Percentiles rank a stretch among this genome's conserved stretches.
These are phyloP conservation scores for Mormoops blainvillei DNA, from an alignment of 2,113 vertebrate species.

Conservation along the genomic window DNA sequence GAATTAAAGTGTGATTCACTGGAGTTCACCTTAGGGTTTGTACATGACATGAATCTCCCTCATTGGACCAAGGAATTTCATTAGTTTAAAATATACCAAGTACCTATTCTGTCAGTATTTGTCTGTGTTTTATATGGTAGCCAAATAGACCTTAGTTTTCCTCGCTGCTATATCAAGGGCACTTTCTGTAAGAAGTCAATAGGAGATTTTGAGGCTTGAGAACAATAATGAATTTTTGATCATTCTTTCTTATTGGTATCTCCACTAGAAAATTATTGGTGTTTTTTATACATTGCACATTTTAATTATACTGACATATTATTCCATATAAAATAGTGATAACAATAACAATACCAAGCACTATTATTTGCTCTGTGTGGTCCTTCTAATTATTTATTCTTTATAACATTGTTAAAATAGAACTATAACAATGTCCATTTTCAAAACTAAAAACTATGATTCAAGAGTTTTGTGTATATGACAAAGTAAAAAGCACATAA, in stretches of 20 bases:
- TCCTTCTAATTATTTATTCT: neutral
- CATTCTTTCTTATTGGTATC: neutral
- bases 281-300: neutral
- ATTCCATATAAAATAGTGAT: neutral
- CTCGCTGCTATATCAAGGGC: neutral
- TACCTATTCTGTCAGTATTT: neutral
- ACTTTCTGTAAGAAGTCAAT: neutral
- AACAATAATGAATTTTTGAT: neutral
- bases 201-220: neutral
- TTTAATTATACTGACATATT: neutral
- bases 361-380: neutral
- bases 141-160: neutral
- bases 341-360: neutral
- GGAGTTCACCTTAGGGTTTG: neutral
- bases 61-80: neutral
- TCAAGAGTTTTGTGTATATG: neutral
- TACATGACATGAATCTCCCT: neutral
- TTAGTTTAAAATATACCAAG: neutral
- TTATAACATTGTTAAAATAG: neutral
- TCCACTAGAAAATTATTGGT: neutral
- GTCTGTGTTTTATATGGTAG: neutral
- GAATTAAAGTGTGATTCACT: fast-evolving
- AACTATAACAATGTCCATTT: neutral
- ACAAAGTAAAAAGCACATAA: neutral
- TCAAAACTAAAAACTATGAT: neutral